Evolutionary conservation across 2,888 invertebrate species (phyloP).

Genomic region (Danaus chrysippus): DNA sequence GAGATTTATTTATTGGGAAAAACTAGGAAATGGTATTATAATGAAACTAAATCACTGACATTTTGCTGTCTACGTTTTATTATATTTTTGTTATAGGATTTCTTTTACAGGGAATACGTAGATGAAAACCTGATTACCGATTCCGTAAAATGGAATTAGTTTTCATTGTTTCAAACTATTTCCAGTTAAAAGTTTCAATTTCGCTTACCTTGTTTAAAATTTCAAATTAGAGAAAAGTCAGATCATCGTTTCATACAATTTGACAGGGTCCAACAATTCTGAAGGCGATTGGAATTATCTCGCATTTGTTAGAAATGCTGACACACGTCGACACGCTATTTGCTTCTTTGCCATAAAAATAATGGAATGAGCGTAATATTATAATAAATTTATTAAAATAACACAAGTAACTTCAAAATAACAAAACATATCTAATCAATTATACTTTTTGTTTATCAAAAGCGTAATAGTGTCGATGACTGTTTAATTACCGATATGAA

Average conservation of each 20-base stretch:
- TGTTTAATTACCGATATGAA: too few relatives aligned
- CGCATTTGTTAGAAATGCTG: constrained; percentile 65
- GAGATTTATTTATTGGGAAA: constrained; percentile 72
- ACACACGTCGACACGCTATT: constrained; percentile 41
- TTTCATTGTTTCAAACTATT: too few relatives aligned
- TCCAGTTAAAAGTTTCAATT: neutral
- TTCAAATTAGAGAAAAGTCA: constrained; percentile 14
- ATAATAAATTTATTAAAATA: neutral
- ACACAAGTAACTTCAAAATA: neutral
- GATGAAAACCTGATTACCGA: neutral
- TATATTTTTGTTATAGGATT: too few relatives aligned
- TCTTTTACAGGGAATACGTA: too few relatives aligned
- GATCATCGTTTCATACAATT: constrained; percentile 48
- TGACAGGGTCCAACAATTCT: constrained; percentile 39
- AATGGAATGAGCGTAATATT: constrained; percentile 21
- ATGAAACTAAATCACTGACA: constrained; percentile 3
- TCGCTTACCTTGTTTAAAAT: neutral
- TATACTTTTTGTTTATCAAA: too few relatives aligned
- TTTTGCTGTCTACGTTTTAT: neutral
- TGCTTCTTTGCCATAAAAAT: constrained; percentile 31
- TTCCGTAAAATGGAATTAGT: neutral
- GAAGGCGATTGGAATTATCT: constrained; percentile 65
- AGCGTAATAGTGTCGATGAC: too few relatives aligned
- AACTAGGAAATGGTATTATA: constrained; percentile 62
- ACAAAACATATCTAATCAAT: neutral